phyloP scores from a whole-genome alignment of 2,888 invertebrate species.

The Oegoconia quadripuncta region DNA sequence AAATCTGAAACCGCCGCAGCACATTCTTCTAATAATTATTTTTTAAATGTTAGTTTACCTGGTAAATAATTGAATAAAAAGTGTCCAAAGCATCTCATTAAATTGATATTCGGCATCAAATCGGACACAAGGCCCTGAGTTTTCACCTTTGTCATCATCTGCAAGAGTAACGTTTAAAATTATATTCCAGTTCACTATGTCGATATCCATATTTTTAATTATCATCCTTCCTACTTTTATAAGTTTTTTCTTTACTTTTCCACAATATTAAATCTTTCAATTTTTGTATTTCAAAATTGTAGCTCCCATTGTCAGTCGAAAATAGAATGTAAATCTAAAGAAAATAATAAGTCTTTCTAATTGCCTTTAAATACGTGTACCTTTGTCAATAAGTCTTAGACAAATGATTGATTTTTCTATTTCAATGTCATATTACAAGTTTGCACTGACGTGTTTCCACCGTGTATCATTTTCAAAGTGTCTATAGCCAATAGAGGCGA shows the following conservation, averaged over 20 bases:
- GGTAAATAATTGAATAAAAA: slow-evolving; percentile 85
- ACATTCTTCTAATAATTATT: not conserved
- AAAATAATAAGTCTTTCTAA: not conserved
- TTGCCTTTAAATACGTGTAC: slow-evolving; percentile 31
- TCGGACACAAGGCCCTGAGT: slow-evolving; percentile 88
- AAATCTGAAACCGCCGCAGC: not conserved
- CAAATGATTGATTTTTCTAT: slow-evolving; percentile 53
- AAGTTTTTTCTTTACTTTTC: no score
- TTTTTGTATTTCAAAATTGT: no score
- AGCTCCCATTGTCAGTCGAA: not conserved
- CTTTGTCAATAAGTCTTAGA: slow-evolving; percentile 24
- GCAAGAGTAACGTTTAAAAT: no score
- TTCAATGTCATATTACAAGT: slow-evolving; percentile 42
- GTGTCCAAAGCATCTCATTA: slow-evolving; percentile 88
- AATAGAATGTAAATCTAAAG: not conserved
- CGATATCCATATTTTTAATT: no score
- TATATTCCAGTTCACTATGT: no score
- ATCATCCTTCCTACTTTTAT: no score
- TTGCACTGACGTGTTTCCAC: slow-evolving; percentile 62
- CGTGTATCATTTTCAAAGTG: slow-evolving; percentile 58
- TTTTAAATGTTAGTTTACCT: slow-evolving; percentile 7
- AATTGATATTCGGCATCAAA: slow-evolving; percentile 88
- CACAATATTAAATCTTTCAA: no score
- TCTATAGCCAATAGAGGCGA: slow-evolving; percentile 36
- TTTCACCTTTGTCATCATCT: slow-evolving; percentile 73